Base-by-base conservation (phyloP, 2,113 vertebrate genomes). In the Bombycilla garrulus region DNA sequence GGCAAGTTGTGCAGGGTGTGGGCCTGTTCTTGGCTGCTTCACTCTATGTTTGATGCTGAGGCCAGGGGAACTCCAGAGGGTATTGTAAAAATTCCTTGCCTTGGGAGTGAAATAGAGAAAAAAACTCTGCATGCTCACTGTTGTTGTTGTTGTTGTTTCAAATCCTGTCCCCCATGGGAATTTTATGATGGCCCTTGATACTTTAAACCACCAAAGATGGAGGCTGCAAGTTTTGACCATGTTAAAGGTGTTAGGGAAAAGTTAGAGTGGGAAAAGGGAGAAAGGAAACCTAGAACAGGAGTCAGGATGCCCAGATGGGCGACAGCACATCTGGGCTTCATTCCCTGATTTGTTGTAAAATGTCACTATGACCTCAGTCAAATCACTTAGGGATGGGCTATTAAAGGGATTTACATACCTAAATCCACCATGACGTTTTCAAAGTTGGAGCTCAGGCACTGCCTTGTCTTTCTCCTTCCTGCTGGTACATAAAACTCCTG, bases 41-140 rank as follows among this genome's bases (percentile, higher is more conserved):
- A 28, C 79, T 94, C 72, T 54, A 90, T 92, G 95, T 97, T 97
- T 97, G 96, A 97, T 96, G 95, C 96, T 89, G 94, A 90, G 94
- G 95, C 96, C 96, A 97, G 96, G 96, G 96, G 96, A 97, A 97
- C 95, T 97, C 96, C 96, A 97, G 86, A 97, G 92, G 95, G 96
- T 97, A 95, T 92, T 94, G 95, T 95, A 96, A 93, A 97, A 97
- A 97, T 97, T 97, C 96, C 92, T 97, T 2, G 50, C 96, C 96
- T 96, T 96, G 95, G 96, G 96, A 97, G 79, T 81, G 88, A 94
- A 96, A 90, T 66, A 42, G 58, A 79, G 81, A 92, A 94, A 94
- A 93, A 91, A 91, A 10, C 23, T 88, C 42, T 50, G 21, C 33
- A 5, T 50, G 54, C 62, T 92, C 7, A 1, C 42, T 80, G 84